phyloP scores from a whole-genome alignment of 2,113 vertebrate species.

The Genyomyrus donnyi region DNA sequence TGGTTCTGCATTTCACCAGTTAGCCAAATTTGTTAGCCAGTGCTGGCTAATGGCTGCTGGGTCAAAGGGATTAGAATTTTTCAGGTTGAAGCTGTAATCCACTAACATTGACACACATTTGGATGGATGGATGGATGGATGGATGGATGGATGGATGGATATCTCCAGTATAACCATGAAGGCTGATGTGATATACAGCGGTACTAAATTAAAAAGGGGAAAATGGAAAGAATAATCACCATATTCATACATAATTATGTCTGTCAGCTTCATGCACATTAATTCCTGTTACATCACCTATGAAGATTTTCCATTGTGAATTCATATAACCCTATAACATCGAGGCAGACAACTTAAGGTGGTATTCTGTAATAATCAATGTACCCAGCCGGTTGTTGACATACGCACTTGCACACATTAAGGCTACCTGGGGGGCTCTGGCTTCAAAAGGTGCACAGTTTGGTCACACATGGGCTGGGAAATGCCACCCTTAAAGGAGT shows the following conservation, averaged over 20 bases:
- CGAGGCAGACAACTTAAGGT: neutral
- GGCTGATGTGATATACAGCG: neutral
- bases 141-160: neutral
- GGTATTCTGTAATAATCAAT: neutral
- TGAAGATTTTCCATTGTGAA: neutral
- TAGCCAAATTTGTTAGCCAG: neutral
- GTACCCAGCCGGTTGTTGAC: neutral
- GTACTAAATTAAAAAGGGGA: neutral
- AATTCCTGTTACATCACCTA: neutral
- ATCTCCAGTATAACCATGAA: neutral
- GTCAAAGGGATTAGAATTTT: neutral
- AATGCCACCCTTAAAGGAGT: neutral
- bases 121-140: neutral
- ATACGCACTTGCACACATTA: neutral
- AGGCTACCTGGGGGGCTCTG: neutral
- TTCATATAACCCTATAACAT: neutral
- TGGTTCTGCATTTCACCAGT: neutral
- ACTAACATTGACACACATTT: neutral
- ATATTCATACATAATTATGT: neutral
- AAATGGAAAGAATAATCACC: neutral
- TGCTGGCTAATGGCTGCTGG: neutral
- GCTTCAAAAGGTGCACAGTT: neutral
- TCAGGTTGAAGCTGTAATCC: neutral
- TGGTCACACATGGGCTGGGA: neutral
- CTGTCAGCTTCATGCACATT: neutral